These are phyloP conservation scores for Gopherus evgoodei DNA, from an alignment of 2,113 vertebrate genomes.

Conservation along the genomic window DNA sequence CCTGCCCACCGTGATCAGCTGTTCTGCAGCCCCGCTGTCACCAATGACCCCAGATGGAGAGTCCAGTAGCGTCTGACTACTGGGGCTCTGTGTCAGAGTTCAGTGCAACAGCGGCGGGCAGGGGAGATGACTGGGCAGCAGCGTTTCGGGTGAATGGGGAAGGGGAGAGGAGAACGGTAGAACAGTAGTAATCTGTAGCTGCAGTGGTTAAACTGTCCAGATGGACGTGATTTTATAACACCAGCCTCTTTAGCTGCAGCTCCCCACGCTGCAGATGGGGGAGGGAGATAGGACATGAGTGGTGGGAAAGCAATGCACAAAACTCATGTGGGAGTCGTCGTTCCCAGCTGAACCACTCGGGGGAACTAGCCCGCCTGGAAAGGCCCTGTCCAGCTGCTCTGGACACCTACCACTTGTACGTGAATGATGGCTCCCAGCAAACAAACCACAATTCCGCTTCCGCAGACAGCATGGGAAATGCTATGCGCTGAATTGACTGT, in stretches of 20 bases:
- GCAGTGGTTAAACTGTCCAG: neutral
- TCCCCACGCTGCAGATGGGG: accelerated
- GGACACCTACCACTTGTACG: neutral
- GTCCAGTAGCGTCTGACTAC: neutral
- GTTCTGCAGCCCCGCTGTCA: no score
- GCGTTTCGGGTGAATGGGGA: neutral
- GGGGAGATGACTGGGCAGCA: neutral
- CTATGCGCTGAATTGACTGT: neutral
- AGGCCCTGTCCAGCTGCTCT: neutral
- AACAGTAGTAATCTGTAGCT: neutral
- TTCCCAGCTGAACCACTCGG: neutral
- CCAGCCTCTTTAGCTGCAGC: neutral
- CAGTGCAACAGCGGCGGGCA: neutral
- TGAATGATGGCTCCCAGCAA: neutral
- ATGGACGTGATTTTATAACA: neutral
- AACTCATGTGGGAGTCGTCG: neutral
- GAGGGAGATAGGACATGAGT: neutral
- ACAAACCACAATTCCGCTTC: neutral
- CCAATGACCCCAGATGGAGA: neutral
- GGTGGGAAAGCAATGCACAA: neutral
- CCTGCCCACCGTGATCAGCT: no score
- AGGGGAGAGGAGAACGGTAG: neutral
- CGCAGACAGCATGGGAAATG: neutral
- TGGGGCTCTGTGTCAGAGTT: neutral
- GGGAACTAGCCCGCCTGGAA: neutral